Percentiles rank a stretch among this genome's conserved stretches.
Evolutionary conservation across 2,888 invertebrate genomes (phyloP).

Genomic region (Cryptocephalus primarius): DNA sequence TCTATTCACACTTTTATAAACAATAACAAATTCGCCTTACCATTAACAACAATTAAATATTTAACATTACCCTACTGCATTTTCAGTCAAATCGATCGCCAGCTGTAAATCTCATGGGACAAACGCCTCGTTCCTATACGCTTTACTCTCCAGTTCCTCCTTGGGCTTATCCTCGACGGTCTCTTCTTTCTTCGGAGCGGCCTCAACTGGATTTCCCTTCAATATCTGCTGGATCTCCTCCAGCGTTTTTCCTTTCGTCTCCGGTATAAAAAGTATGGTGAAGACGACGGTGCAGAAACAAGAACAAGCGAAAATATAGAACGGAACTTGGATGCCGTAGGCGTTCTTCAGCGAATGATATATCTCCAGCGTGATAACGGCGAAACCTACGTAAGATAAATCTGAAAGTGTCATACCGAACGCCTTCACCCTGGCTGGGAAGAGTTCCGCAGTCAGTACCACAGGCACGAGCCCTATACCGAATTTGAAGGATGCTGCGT

Average conservation of each 20-base stretch:
- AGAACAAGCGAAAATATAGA: conserved; percentile 31
- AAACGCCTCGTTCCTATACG: conserved; percentile 10
- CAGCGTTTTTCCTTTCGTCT: conserved; percentile 22
- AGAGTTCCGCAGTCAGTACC: conserved; percentile 33
- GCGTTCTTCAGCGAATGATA: conserved; percentile 23
- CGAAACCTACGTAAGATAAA: conserved; percentile 31
- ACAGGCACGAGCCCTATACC: conserved; percentile 35
- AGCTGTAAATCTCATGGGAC: conserved; percentile 4
- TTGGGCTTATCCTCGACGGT: neutral
- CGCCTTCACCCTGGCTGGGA: conserved; percentile 35
- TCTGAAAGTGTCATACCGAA: conserved; percentile 36
- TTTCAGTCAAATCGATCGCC: too few species aligned
- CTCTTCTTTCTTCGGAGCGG: neutral
- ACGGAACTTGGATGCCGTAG: conserved; percentile 31
- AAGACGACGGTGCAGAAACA: conserved; percentile 31
- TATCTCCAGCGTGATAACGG: conserved; percentile 29
- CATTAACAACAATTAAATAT: neutral
- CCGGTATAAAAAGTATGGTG: conserved; percentile 30
- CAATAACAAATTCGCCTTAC: neutral
- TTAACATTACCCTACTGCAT: too few species aligned
- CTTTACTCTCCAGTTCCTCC: neutral
- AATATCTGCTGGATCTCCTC: conserved; percentile 17
- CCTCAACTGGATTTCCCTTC: conserved; percentile 6
- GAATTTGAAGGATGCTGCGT: conserved; percentile 32
- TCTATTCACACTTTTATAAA: neutral